Evolutionary conservation across 2,888 invertebrate species (phyloP).

Genomic region (Amorpha juglandis): DNA sequence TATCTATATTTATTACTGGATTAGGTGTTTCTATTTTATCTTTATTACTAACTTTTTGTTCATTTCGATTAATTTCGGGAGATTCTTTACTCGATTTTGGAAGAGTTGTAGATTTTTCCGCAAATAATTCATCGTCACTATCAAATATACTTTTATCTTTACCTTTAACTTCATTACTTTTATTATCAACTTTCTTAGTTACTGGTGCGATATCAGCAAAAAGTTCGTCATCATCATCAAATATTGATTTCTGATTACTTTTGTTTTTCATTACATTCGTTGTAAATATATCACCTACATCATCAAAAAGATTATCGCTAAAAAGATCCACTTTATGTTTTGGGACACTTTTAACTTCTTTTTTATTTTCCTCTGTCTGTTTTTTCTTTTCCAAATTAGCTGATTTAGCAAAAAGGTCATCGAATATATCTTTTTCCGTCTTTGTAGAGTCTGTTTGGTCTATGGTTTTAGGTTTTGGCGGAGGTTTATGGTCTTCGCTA

Average conservation of each 20-base stretch:
- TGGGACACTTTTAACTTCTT: slow-evolving; percentile 38
- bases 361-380: slow-evolving; percentile 35
- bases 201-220: slow-evolving; percentile 60
- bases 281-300: slow-evolving; percentile 75
- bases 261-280: slow-evolving; percentile 55
- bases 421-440: slow-evolving; percentile 65
- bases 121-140: slow-evolving; percentile 61
- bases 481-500: slow-evolving; percentile 37
- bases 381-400: slow-evolving; percentile 30
- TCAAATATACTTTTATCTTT: slow-evolving; percentile 50
- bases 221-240: slow-evolving; percentile 68
- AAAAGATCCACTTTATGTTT: slow-evolving; percentile 65
- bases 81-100: slow-evolving; percentile 28
- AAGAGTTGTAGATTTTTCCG: slow-evolving; percentile 39
- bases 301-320: slow-evolving; percentile 74
- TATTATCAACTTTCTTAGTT: slow-evolving; percentile 33
- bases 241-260: slow-evolving; percentile 57
- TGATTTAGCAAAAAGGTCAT: slow-evolving; percentile 68
- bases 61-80: slow-evolving; percentile 22
- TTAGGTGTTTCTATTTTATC: not conserved
- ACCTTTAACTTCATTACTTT: slow-evolving; percentile 33
- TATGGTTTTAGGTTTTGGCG: slow-evolving; percentile 30
- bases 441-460: slow-evolving; percentile 33
- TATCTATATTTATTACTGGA: not conserved
- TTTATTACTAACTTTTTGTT: not conserved